Evolutionary conservation across 2,113 vertebrate species (phyloP).

Genomic region (Amazona vittata): DNA sequence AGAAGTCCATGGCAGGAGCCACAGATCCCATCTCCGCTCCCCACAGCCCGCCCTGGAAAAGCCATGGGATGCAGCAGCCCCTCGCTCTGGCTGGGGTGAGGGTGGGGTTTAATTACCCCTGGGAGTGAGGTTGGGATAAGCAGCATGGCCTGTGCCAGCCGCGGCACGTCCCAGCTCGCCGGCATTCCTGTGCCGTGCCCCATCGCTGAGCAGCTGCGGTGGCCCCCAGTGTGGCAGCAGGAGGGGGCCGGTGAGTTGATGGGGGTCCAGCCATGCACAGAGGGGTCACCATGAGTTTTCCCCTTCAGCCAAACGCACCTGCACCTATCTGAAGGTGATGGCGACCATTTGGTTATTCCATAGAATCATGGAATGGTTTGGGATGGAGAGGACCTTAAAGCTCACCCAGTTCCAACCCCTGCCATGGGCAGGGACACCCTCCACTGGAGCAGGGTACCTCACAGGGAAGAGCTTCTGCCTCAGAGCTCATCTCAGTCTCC

Average conservation of each 20-base stretch:
- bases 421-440: background rate
- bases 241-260: accelerated
- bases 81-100: background rate
- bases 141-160: background rate
- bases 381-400: background rate
- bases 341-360: accelerated
- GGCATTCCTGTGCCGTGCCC: conserved; percentile 2
- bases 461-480: no score
- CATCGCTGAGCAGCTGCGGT: background rate
- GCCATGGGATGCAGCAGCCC: accelerated
- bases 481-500: background rate
- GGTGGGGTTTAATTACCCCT: background rate
- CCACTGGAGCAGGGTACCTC: background rate
- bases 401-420: background rate
- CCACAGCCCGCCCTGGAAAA: accelerated
- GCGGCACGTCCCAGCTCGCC: background rate
- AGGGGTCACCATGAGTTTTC: accelerated
- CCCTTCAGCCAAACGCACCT: background rate
- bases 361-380: background rate
- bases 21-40: accelerated
- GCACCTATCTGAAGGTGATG: accelerated
- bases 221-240: background rate
- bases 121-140: background rate
- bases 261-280: accelerated
- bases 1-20: background rate